Evolutionary conservation across 2,888 invertebrate genomes (phyloP).

Genomic region (Campoplex capitator): DNA sequence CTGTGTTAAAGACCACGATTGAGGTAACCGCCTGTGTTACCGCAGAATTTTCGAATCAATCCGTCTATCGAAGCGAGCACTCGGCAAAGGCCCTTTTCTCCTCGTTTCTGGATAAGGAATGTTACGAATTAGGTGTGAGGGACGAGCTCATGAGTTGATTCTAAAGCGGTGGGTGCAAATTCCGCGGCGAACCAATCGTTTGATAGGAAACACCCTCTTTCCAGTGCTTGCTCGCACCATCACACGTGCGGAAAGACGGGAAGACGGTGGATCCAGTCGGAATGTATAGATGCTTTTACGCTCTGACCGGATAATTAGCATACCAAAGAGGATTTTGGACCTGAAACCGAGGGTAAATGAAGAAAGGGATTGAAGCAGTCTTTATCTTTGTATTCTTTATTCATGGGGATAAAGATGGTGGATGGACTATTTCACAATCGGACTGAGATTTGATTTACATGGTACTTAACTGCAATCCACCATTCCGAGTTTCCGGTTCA

Average conservation of each 20-base stretch:
- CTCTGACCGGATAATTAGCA: slow-evolving; percentile 58
- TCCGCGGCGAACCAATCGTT: slow-evolving; percentile 79
- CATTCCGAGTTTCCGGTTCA: not conserved
- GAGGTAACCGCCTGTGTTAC: slow-evolving; percentile 73
- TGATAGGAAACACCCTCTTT: slow-evolving; percentile 80
- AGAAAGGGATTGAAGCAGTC: not conserved
- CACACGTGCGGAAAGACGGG: slow-evolving; percentile 13
- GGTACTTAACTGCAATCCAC: no score
- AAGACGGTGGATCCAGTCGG: slow-evolving; percentile 72
- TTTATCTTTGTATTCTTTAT: not conserved
- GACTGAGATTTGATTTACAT: not conserved
- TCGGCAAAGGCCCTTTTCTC: slow-evolving; percentile 59
- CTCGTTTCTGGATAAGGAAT: slow-evolving; percentile 63
- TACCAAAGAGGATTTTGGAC: slow-evolving; percentile 76
- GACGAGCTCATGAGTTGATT: slow-evolving; percentile 62
- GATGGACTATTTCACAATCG: not conserved
- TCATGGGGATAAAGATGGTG: not conserved
- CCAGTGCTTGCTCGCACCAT: slow-evolving; percentile 61
- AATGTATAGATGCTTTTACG: slow-evolving; percentile 67
- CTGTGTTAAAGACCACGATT: slow-evolving; percentile 63
- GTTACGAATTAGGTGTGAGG: slow-evolving; percentile 50
- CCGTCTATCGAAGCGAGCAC: slow-evolving; percentile 76
- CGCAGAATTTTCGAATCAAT: slow-evolving; percentile 81
- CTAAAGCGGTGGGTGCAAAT: slow-evolving; percentile 67
- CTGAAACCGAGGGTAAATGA: not conserved